Evolutionary conservation across 2,797 vertebrate genomes (phyloP).

Genomic region (Bradypodion ventrale): DNA sequence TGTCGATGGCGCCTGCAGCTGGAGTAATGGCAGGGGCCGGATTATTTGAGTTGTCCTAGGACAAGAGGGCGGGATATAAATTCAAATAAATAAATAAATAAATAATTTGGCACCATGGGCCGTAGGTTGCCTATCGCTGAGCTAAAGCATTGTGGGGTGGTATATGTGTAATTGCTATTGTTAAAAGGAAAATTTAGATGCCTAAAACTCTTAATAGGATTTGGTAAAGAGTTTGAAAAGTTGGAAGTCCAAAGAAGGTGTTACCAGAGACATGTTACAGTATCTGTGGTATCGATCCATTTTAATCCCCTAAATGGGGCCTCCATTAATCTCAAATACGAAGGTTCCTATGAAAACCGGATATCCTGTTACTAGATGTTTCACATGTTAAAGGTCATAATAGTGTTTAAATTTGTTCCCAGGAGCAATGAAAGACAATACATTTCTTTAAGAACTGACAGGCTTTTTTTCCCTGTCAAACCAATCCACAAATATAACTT

Average conservation of each 20-base stretch:
- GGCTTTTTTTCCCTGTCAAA: neutral
- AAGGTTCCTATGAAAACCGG: neutral
- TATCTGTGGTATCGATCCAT: neutral
- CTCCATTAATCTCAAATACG: neutral
- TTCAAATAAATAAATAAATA: too few relatives aligned
- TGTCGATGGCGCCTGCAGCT: too few relatives aligned
- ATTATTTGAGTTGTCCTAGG: too few relatives aligned
- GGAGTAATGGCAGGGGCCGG: too few relatives aligned
- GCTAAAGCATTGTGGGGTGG: too few relatives aligned
- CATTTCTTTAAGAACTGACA: neutral
- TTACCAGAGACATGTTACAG: neutral
- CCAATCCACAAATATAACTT: neutral
- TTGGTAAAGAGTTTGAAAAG: neutral
- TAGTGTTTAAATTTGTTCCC: neutral
- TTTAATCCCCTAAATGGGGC: neutral
- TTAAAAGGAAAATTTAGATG: too few relatives aligned
- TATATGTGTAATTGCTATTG: too few relatives aligned
- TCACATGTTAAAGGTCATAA: neutral
- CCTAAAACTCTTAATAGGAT: neutral
- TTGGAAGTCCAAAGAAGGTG: neutral
- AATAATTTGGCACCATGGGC: too few relatives aligned
- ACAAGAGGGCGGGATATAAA: too few relatives aligned
- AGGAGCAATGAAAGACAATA: neutral
- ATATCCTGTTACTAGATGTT: neutral
- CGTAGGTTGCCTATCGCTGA: too few relatives aligned